Evolutionary conservation across 2,888 invertebrate species (phyloP), one percentile per base, ranked within the genome.

Genomic region (Drosophila histrio): DNA sequence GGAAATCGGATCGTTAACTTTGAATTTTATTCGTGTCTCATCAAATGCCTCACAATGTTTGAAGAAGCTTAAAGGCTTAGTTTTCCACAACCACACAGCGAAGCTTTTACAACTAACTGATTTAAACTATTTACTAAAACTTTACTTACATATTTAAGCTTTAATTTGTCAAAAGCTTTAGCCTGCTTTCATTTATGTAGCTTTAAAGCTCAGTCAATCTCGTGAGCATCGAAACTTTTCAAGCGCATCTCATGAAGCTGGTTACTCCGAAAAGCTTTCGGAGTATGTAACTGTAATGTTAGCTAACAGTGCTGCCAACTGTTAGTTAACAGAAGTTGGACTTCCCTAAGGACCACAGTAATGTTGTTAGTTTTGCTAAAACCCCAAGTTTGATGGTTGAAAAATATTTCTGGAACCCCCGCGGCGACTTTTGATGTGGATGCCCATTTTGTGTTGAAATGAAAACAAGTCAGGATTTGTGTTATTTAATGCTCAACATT

Each of bases 401-500:
- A 17, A 50, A 63, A 67, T 60, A 60, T 62, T 61, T 49, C 9
- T 17, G 32, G 39, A 22, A 15, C 39, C 56, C 79, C 58, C 61
- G 82, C 72, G 61, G 86, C 22, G 62, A n/a, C 2, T 24, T n/a
- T n/a, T 26, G 21, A 24, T 9, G 34, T 9, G 7, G 7, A 11
- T 8, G 7, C 21, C 60, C 61, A 21, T 53, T 26, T 26, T 17
- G 26, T 49, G 34, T 52, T 17, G 3, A 30, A 72, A 59, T 59
- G 26, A 78, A 73, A 80, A 67, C 63, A 80, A 63, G 52, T 24
- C n/a, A 22, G 11, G 3, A 32, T 47, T 62, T 61, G 15, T 41
- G 24, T 58, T 50, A 36, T 60, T 78, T 50, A 44, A 71, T 78
- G 79, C 72, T 81, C 9, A 78, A 82, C 88, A 81, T 87, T 85